Base-by-base conservation (phyloP, 1,140 invertebrate species). In the Eulimnadia texana region DNA sequence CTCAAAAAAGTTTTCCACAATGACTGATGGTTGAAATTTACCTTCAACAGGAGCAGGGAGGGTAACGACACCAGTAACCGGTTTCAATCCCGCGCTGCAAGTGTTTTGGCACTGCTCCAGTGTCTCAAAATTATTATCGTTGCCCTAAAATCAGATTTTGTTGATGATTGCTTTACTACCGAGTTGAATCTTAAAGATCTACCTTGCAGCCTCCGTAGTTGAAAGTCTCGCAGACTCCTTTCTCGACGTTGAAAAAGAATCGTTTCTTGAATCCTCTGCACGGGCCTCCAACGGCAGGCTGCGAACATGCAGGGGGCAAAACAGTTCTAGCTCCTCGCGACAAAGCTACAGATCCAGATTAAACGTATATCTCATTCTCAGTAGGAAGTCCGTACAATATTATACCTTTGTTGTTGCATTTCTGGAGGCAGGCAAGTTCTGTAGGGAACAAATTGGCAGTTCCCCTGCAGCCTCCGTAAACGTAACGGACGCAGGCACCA, bases 101-200 rank as follows among this genome's bases (percentile, higher is more conserved):
- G 24, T n/a, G 20, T 3, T 74, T 50, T 84, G 73, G 68, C 87
- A 90, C 64, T 85, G 81, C 13, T 78, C 74, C 72, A 85, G 82
- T 16, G 80, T 82, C 65, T 82, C 79, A 71, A 90, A 90, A 62
- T 84, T 77, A 73, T 90, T 90, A 52, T 76, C 74, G 70, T 88
- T 89, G 22, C 85, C 86, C 49, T 79, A 76, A 69, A 87, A 90
- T 27, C 86, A 86, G 52, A 84, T 83, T 75, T 84, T 90, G 23
- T 79, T 76, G 67, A 91, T 91, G 56, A 78, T 72, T 74, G 72
- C 88, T 91, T 23, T 77, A 76, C 2, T 69, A 66, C 51, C 77
- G 73, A 58, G 76, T 77, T 3, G 78, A 74, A 50, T 82, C 79
- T n/a, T n/a, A n/a, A n/a, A n/a, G n/a, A n/a, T n/a, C 20, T 51